Percentiles rank a stretch among this genome's conserved stretches.
Conservation (phyloP, 2,113 vertebrate genomes). For the Tyrannus savana region DNA sequence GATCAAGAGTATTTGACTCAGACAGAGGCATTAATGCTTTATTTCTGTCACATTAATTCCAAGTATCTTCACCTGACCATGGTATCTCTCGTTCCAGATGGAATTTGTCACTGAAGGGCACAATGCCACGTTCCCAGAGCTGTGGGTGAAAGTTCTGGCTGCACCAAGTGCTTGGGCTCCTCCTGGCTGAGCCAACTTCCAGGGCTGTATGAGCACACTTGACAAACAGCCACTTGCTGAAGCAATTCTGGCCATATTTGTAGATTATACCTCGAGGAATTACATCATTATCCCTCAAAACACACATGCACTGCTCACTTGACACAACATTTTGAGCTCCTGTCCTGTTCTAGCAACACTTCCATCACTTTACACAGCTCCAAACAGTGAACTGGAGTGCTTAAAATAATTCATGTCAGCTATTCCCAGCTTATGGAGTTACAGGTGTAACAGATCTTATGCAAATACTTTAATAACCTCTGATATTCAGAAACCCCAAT, state of each 20-base stretch:
- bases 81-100: neutral
- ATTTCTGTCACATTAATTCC: neutral
- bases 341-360: neutral
- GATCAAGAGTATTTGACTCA: neutral
- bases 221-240: neutral
- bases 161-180: neutral
- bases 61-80: fast-evolving
- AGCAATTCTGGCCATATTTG: neutral
- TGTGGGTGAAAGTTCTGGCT: neutral
- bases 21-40: neutral
- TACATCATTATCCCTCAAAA: neutral
- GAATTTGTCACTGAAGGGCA: neutral
- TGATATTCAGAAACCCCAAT: neutral
- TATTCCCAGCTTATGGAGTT: neutral
- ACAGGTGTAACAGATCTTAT: neutral
- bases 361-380: neutral
- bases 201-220: neutral
- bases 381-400: neutral
- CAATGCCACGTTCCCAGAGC: neutral
- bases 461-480: neutral
- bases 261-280: neutral
- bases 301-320: neutral
- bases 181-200: neutral
- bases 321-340: neutral
- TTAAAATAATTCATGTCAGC: neutral